phyloP scores from a whole-genome alignment of 2,888 invertebrate genomes.

The Dicranocentrus wangi region DNA sequence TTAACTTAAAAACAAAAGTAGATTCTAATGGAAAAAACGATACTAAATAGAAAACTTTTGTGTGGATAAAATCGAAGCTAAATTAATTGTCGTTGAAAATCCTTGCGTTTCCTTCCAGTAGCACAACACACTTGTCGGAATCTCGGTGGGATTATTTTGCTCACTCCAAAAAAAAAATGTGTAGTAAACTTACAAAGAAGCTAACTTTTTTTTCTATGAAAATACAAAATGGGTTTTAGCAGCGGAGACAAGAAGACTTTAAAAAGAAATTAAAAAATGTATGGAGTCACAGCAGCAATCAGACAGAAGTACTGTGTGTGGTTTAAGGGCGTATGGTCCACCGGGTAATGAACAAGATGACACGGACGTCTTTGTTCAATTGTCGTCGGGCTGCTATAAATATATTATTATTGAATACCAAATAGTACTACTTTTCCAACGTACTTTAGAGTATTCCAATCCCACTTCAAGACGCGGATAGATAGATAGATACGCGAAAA shows the following conservation, averaged over 20 bases:
- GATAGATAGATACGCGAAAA: no score
- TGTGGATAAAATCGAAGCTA: no score
- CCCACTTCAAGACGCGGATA: slow-evolving; percentile 11
- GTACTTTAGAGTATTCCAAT: neutral
- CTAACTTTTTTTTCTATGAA: slow-evolving; percentile 9
- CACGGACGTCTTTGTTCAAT: slow-evolving; percentile 38
- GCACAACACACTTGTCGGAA: slow-evolving; percentile 7
- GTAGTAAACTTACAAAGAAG: slow-evolving; percentile 5
- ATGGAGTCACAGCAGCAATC: neutral
- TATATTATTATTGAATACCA: slow-evolving; percentile 36
- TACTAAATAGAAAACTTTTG: no score
- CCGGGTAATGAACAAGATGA: slow-evolving; percentile 51
- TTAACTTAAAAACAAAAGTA: no score
- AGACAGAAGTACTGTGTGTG: slow-evolving; percentile 26
- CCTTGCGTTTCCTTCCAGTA: no score
- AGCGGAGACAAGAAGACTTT: neutral
- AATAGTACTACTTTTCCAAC: no score
- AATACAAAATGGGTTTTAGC: neutral
- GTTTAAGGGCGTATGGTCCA: slow-evolving; percentile 46
- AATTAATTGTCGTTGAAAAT: no score
- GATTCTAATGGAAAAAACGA: no score
- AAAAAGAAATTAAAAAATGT: slow-evolving; percentile 4
- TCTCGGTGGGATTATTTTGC: neutral
- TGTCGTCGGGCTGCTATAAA: slow-evolving; percentile 55
- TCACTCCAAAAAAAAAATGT: neutral